Evolutionary conservation across 2,888 invertebrate genomes (phyloP).

Genomic region (Palloptera scutellata): DNA sequence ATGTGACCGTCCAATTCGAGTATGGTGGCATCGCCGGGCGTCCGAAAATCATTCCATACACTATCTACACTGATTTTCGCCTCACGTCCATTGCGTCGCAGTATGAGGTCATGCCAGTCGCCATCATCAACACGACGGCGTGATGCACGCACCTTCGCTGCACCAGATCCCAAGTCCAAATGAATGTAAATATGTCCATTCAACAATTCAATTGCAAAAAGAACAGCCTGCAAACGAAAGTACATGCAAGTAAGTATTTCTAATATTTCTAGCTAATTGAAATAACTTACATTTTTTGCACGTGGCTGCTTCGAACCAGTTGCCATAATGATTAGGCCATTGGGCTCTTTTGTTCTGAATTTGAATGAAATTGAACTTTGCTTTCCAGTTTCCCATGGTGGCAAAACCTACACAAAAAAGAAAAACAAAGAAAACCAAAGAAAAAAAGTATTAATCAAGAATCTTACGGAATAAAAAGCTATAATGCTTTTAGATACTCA

Average conservation of each 20-base stretch:
- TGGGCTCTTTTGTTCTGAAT: constrained; percentile 93
- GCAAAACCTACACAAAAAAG: constrained; percentile 66
- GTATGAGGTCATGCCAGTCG: constrained; percentile 88
- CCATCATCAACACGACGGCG: constrained; percentile 87
- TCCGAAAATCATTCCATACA: constrained; percentile 86
- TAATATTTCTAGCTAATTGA: background rate
- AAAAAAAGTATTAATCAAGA: background rate
- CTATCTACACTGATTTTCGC: constrained; percentile 91
- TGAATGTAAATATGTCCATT: constrained; percentile 94
- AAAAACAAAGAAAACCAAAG: background rate
- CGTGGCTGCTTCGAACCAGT: constrained; percentile 80
- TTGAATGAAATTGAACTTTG: constrained; percentile 91
- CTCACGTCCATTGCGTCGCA: constrained; percentile 82
- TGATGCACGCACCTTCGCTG: constrained; percentile 85
- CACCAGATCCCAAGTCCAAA: constrained; percentile 90
- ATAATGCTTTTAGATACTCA: constrained; percentile 65
- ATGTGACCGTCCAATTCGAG: constrained; percentile 88
- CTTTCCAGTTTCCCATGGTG: constrained; percentile 90
- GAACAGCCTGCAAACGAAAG: constrained; percentile 73
- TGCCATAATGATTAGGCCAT: constrained; percentile 93
- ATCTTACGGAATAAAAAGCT: background rate
- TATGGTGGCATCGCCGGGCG: constrained; percentile 88
- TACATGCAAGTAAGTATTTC: too few species aligned
- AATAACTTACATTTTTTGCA: constrained; percentile 67
- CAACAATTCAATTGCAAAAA: constrained; percentile 92